Evolutionary conservation across 2,888 invertebrate genomes (phyloP), one percentile per base, ranked within the genome.

Genomic region (Hylaea fasciaria): DNA sequence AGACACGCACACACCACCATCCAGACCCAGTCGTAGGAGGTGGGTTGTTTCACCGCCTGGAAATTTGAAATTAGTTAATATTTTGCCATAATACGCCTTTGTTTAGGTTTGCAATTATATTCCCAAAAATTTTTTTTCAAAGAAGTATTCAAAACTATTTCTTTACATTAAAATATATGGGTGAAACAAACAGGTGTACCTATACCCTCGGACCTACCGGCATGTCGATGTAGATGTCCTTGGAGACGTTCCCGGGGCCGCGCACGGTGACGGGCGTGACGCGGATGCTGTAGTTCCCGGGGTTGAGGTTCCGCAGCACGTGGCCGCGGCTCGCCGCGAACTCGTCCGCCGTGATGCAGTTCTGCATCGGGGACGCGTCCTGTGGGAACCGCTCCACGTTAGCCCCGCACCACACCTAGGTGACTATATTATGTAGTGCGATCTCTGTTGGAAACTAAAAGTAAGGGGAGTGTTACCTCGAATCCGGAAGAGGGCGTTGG

Each of bases 251-350:
- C 11, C 96, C 96, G 55, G 94, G 93, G 32, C 96, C 97, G 49
- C 96, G 96, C 64, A 97, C 92, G 10, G 98, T 96, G 50, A 95
- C 94, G 8, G 97, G 96, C 57, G 94, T 94, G 11, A 98, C 93
- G 67, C 93, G 93, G 49, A 97, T 91, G 68, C 96, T 96, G 86
- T 98, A 98, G 89, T 96, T 97, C 28, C 98, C 98, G 40, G 97
- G 93, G 41, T 93, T 89, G 37, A 96, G 83, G 68, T 93, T 93
- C 61, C 92, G 93, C 62, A 95, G 78, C 12, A 89, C 80, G 77
- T 94, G 93, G 0, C 86, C 80, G 61, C 86, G 91, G 12, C 88
- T 83, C 45, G 91, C 87, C 44, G 89, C 84, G 81, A 93, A 95
- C 55, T 95, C 94, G 14, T 92, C 89, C 40, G 94, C 92, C 0